Evolutionary conservation across 2,888 invertebrate genomes (phyloP).

Genomic region (Peribatodes rhomboidaria): DNA sequence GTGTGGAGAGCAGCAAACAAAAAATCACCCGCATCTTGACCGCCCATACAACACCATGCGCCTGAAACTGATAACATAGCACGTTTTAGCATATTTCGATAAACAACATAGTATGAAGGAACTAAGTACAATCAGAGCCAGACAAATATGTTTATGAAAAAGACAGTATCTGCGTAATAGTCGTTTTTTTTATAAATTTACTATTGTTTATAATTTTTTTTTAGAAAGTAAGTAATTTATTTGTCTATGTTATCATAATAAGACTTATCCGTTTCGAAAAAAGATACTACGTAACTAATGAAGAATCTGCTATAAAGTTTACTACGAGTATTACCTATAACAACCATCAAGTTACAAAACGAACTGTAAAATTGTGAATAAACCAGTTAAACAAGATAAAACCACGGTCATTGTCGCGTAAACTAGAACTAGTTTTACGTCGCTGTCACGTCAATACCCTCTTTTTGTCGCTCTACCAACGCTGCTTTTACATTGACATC

Average conservation of each 20-base stretch:
- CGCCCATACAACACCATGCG: slow-evolving; percentile 57
- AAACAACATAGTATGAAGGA: no score
- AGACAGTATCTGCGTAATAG: no score
- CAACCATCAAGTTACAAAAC: slow-evolving; percentile 51
- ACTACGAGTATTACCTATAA: slow-evolving; percentile 26
- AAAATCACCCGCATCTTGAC: slow-evolving; percentile 66
- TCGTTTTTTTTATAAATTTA: no score
- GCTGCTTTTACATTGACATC: slow-evolving; percentile 49
- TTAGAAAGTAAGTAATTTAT: no score
- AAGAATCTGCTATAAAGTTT: slow-evolving; percentile 25
- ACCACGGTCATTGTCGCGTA: slow-evolving; percentile 73
- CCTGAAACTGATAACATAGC: slow-evolving; percentile 64
- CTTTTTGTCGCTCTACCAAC: slow-evolving; percentile 45
- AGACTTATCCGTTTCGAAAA: no score
- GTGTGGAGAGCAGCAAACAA: slow-evolving; percentile 63
- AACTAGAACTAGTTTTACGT: slow-evolving; percentile 59
- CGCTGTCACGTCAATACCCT: slow-evolving; percentile 36
- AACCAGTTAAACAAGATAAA: slow-evolving; percentile 70
- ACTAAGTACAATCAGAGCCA: no score
- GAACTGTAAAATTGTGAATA: slow-evolving; percentile 65
- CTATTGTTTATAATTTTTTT: no score
- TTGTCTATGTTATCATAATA: no score
- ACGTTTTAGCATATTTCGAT: not conserved
- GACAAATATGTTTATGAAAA: no score
- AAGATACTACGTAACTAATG: not conserved